These are phyloP conservation scores for Myiozetetes cayanensis DNA, from an alignment of 2,113 vertebrate genomes.

Conservation along the genomic window DNA sequence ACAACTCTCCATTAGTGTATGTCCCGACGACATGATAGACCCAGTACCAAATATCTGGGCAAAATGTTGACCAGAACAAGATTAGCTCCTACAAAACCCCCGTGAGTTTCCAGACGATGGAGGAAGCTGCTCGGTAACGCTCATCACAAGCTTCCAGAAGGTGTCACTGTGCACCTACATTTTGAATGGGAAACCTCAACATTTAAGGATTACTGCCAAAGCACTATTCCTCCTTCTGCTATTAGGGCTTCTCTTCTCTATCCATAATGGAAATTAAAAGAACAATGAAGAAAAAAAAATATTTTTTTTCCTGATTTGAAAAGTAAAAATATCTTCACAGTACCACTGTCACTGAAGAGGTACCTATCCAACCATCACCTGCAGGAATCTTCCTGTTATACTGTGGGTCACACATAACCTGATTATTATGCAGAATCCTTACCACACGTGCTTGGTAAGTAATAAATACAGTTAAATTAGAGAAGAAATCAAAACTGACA, in stretches of 20 bases:
- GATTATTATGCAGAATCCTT: background rate
- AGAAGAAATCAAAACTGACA: background rate
- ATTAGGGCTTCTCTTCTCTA: background rate
- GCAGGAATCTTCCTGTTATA: background rate
- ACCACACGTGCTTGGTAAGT: background rate
- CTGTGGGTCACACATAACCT: background rate
- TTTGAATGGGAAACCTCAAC: background rate
- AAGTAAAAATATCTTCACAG: background rate
- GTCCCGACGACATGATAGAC: rapidly evolving
- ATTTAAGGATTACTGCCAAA: background rate
- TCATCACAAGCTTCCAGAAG: slow-evolving; percentile 38
- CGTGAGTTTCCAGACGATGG: background rate
- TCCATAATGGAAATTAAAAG: background rate
- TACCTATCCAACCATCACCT: background rate
- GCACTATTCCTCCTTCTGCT: background rate
- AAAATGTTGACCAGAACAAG: background rate
- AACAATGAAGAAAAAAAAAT: background rate
- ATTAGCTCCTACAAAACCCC: background rate
- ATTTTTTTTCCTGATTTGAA: background rate
- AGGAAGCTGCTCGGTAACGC: background rate
- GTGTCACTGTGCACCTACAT: slow-evolving; percentile 51
- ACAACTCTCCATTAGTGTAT: background rate
- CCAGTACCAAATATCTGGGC: background rate
- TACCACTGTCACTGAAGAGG: background rate
- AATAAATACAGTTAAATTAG: background rate